Base-by-base conservation (phyloP, 53 echinoderm and acorn worm genomes). In the Paelopatides confundens region DNA sequence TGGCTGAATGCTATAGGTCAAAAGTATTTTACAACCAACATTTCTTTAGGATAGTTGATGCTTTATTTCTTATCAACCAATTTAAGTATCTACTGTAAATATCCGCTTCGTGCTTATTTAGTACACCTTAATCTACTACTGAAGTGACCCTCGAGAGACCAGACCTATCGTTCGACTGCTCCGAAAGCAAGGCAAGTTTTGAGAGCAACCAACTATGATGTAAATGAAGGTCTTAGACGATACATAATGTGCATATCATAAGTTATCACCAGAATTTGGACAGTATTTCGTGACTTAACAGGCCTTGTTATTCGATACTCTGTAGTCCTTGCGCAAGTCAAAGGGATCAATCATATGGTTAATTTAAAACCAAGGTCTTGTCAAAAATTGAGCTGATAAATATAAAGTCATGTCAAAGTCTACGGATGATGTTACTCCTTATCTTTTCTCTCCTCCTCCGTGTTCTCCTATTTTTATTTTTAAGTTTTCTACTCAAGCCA, bases 261-360 rank as follows among this genome's bases (percentile, higher is more conserved):
- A 58, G 58, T 21, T 23, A 58, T 58, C 58, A 58, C 5, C 24
- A 58, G 58, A 58, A 21, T 58, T 58, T 58, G 58, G 58, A 58
- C 58, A 18, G 58, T 58, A 58, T 58, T 58, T 58, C 24, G 58
- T 58, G 58, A 58, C 58, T 58, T 58, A 58, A 58, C 24, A 21
- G 58, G 58, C n/a, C 58, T 58, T 15, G 58, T 58, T 58, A 74
- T 36, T 24, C 23, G 74, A 74, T 74, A 74, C 74, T 74, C 74
- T 39, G 46, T 40, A 74, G 74, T 74, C 74, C 46, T 74, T 74
- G 74, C 74, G 39, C 74, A 35, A 74, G 39, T 74, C 46, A 74
- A 38, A 24, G 74, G n/a, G 28, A 74, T 74, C 74, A 74, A 74
- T 74, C 74, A 74, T 24, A 46, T 9, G 47, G 74, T 74, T n/a